Conservation (phyloP, 92 coral and sea anemone species). For the Epizoanthus ramosus region DNA sequence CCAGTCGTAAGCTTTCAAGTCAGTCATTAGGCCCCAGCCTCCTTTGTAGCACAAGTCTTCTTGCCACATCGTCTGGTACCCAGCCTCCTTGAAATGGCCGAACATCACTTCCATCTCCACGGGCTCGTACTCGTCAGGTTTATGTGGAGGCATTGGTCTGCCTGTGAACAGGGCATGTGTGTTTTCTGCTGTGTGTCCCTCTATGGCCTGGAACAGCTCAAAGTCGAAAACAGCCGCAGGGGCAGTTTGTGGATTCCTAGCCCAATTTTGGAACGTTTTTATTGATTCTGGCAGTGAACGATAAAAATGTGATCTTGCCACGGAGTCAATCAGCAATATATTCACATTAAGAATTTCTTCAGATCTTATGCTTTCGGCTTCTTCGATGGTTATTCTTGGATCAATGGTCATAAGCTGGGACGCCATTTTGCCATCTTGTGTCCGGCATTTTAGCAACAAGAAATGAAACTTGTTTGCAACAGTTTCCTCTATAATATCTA, state of each 20-base stretch:
- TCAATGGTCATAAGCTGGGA: constrained; percentile 67
- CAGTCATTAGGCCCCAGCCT: constrained; percentile 72
- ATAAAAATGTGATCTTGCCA: constrained; percentile 89
- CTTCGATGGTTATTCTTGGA: constrained; percentile 49
- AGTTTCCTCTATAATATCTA: constrained; percentile 53
- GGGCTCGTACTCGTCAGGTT: background rate
- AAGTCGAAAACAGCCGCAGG: constrained; percentile 77
- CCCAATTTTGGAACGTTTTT: constrained; percentile 56
- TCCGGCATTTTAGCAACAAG: constrained; percentile 63
- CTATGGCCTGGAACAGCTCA: constrained; percentile 87
- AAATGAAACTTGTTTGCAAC: constrained; percentile 53
- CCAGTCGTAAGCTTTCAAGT: constrained; percentile 59
- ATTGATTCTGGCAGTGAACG: constrained; percentile 91
- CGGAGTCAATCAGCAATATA: constrained; percentile 81
- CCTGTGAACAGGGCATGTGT: constrained; percentile 87
- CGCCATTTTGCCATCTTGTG: background rate
- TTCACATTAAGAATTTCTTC: constrained; percentile 69
- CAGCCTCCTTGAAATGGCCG: constrained; percentile 74
- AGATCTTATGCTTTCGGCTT: constrained; percentile 35
- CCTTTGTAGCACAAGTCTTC: constrained; percentile 87
- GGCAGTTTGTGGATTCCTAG: constrained; percentile 14
- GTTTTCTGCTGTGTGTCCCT: constrained; percentile 87
- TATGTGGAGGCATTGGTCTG: constrained; percentile 62
- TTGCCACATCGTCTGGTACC: constrained; percentile 84
- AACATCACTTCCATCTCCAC: constrained; percentile 71